Evolutionary conservation across 1,140 invertebrate species (phyloP).

Genomic region (Drosophila trapezifrons): DNA sequence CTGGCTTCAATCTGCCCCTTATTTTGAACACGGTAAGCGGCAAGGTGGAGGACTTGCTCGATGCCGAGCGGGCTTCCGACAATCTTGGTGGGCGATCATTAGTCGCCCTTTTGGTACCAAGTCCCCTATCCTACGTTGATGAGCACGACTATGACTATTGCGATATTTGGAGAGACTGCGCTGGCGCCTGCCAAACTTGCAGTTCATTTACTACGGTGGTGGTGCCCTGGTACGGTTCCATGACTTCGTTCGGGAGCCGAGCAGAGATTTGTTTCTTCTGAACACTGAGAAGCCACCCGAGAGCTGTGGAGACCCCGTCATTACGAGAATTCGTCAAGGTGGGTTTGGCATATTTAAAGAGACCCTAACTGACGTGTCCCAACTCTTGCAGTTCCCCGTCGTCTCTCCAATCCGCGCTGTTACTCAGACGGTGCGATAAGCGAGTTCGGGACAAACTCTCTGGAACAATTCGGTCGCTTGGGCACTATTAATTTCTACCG

Average conservation of each 20-base stretch:
- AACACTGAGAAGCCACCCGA: constrained; percentile 53
- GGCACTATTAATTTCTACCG: constrained; percentile 87
- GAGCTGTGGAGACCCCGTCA: constrained; percentile 56
- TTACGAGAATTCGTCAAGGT: constrained; percentile 77
- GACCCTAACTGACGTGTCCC: no score
- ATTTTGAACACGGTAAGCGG: constrained; percentile 82
- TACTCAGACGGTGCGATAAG: constrained; percentile 82
- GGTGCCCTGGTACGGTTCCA: constrained; percentile 85
- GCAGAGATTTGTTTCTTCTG: constrained; percentile 81
- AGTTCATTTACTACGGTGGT: constrained; percentile 85
- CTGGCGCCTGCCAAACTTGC: constrained; percentile 85
- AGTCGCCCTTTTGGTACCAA: constrained; percentile 85
- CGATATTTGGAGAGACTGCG: constrained; percentile 84
- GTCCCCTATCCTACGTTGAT: constrained; percentile 71
- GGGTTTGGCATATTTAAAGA: neutral
- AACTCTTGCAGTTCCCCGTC: constrained; percentile 86
- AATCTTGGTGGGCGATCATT: constrained; percentile 85
- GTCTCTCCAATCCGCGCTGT: constrained; percentile 87
- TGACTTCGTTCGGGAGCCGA: constrained; percentile 83
- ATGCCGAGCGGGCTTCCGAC: constrained; percentile 75
- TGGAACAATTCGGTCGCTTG: constrained; percentile 86
- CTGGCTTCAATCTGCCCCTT: constrained; percentile 85
- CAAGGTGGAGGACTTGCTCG: constrained; percentile 82
- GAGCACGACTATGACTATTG: constrained; percentile 85
- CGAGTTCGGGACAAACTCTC: constrained; percentile 67